phyloP scores from a whole-genome alignment of 1,140 invertebrate species.

The Papilio glaucus region DNA sequence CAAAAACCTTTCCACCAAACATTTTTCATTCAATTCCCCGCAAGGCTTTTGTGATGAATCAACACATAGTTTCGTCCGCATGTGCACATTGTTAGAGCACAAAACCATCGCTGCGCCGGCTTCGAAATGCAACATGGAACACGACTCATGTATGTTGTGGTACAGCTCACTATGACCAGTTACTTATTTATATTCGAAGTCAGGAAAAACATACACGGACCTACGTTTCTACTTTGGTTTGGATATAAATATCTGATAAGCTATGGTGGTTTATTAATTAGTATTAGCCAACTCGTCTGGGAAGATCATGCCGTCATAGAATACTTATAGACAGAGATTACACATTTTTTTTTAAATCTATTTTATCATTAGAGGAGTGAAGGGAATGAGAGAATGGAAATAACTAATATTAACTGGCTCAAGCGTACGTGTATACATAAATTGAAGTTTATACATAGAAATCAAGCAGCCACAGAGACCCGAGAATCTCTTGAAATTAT shows the following conservation, averaged over 20 bases:
- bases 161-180: neutral
- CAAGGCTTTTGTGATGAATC: slow-evolving; percentile 8
- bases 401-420: too few relatives aligned
- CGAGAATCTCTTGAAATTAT: too few relatives aligned
- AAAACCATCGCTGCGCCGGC: neutral
- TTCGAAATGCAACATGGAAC: neutral
- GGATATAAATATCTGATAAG: neutral
- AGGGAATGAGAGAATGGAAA: too few relatives aligned
- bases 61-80: slow-evolving; percentile 2
- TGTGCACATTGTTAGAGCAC: neutral
- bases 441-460: too few relatives aligned
- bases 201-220: neutral
- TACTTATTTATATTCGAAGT: neutral
- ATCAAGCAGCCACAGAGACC: too few relatives aligned
- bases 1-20: slow-evolving; percentile 5
- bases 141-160: neutral
- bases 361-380: too few relatives aligned
- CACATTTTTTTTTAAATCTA: too few relatives aligned
- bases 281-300: too few relatives aligned
- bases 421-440: too few relatives aligned
- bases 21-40: slow-evolving; percentile 22
- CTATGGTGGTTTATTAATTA: too few relatives aligned
- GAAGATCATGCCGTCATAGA: too few relatives aligned
- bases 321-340: too few relatives aligned
- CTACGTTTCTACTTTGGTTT: neutral